phyloP scores from a whole-genome alignment of 2,888 invertebrate species.

The Patella ulyssiponensis region DNA sequence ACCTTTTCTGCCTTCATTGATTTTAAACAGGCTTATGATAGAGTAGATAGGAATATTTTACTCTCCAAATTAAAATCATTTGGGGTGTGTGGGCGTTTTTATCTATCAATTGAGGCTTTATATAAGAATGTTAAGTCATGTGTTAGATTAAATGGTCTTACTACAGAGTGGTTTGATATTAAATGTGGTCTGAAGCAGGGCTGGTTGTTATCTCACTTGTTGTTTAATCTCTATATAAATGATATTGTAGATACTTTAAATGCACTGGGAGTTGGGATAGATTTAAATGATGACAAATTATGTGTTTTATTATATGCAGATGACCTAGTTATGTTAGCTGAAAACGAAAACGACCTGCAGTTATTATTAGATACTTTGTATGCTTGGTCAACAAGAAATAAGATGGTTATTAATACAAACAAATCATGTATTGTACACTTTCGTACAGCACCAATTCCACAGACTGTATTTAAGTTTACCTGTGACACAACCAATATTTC shows the following conservation, averaged over 20 bases:
- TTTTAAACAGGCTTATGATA: constrained; percentile 15
- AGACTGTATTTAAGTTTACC: constrained; percentile 21
- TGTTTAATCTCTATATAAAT: constrained; percentile 37
- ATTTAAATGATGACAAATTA: constrained; percentile 24
- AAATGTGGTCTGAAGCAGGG: constrained; percentile 19
- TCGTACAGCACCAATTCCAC: constrained; percentile 16
- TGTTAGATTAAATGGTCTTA: background rate
- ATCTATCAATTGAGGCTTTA: background rate
- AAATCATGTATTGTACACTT: constrained; percentile 43
- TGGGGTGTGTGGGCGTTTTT: background rate
- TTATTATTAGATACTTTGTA: constrained; percentile 26
- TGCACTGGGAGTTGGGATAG: constrained; percentile 25
- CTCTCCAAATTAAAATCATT: background rate
- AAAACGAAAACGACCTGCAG: constrained; percentile 34
- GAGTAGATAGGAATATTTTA: background rate
- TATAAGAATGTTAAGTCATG: constrained; percentile 17
- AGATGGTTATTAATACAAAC: constrained; percentile 29
- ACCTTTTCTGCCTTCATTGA: constrained; percentile 13
- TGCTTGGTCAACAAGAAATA: constrained; percentile 33
- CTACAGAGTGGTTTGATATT: constrained; percentile 1
- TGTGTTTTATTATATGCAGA: constrained; percentile 37
- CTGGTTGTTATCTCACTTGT: constrained; percentile 35
- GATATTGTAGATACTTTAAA: constrained; percentile 28
- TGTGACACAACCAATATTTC: constrained; percentile 25
- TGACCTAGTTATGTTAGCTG: constrained; percentile 33